Evolutionary conservation across 2,797 vertebrate genomes (phyloP).

Genomic region (Taenioides sp.): DNA sequence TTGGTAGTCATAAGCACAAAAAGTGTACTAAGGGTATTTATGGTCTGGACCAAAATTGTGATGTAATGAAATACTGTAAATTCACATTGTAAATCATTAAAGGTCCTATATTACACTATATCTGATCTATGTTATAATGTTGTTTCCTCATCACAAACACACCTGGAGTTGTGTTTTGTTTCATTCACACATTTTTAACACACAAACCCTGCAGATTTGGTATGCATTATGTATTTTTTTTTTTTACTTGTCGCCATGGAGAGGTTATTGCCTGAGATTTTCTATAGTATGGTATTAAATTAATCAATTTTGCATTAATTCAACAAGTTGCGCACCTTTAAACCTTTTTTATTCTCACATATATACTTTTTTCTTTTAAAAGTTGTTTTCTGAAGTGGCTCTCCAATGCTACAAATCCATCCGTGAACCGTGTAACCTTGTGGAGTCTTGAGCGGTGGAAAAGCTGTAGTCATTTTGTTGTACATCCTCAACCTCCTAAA

Average conservation of each 20-base stretch:
- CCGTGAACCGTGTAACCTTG: neutral
- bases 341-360: neutral
- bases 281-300: neutral
- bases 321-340: neutral
- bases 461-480: neutral
- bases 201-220: no score
- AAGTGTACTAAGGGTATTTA: neutral
- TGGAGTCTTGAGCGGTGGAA: neutral
- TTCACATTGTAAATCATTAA: no score
- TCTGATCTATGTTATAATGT: no score
- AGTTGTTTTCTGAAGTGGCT: neutral
- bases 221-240: no score
- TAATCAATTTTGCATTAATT: neutral
- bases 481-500: neutral
- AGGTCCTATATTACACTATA: no score
- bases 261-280: no score
- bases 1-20: neutral
- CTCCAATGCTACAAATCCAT: neutral
- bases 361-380: neutral
- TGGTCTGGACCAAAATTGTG: no score
- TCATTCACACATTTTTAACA: no score
- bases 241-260: no score
- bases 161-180: no score
- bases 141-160: no score
- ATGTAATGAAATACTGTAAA: no score